Evolutionary conservation across 2,113 vertebrate genomes (phyloP), one percentile per base, ranked within the genome.

Genomic region (Syrrhaptes paradoxus): DNA sequence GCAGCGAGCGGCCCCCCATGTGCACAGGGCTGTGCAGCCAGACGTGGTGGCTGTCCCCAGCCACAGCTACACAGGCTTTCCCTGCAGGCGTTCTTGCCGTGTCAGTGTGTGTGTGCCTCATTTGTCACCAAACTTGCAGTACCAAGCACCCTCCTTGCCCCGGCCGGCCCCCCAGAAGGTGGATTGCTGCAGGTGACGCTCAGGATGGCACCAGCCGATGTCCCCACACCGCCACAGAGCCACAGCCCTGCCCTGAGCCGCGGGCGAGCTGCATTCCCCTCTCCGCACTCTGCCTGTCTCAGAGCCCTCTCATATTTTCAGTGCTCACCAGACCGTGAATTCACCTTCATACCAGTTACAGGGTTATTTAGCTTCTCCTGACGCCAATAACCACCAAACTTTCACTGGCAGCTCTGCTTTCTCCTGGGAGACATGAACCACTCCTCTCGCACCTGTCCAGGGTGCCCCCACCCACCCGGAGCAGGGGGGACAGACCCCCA

Each of bases 301-400:
- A 38, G 95, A 96, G 94, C 96, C 85, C 97, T 80, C 97, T 98
- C 97, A 32, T 97, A 98, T 98, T 98, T 98, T 98, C 97, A 96
- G 55, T 95, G 98, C 97, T 98, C 98, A 97, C 96, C 57, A 98
- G 98, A 98, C 98, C 98, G 72, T 98, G 98, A 98, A 98, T 98
- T 98, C 98, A 98, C 98, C 98, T 98, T 98, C 98, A 98, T 98
- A 98, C 97, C 97, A 97, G 97, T 98, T 98, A 98, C 97, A 98
- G 98, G 98, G 98, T 98, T 98, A 98, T 98, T 98, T 97, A 97
- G 98, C 97, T 97, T 95, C 97, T 98, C 95, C 96, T 94, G 98
- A 97, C 80, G 46, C 97, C 96, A 96, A 96, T 97, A 97, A 97
- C 97, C 97, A 97, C 96, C 97, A 95, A 96, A 97, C 97, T 97